A percentile compares a stretch with the other conserved stretches of the same genome.
Evolutionary conservation across 2,113 vertebrate genomes (phyloP).

Genomic region (Scytalopus superciliaris): DNA sequence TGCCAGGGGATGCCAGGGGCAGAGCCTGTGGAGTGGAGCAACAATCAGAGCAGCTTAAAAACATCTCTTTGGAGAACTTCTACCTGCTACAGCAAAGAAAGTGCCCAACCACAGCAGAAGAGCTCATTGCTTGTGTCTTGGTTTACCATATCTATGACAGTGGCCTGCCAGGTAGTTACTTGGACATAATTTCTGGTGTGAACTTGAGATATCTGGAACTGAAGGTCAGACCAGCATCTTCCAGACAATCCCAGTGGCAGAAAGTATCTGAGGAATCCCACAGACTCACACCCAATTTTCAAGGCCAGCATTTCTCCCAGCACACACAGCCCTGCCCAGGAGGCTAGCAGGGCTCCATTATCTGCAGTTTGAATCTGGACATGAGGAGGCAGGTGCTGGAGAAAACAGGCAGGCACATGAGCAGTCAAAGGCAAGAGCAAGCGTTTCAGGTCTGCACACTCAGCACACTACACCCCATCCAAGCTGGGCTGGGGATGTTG

Average conservation of each 20-base stretch:
- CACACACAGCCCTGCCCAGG: constrained; percentile 58
- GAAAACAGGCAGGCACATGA: constrained; percentile 65
- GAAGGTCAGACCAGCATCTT: not conserved
- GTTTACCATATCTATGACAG: not conserved
- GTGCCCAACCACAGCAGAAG: not conserved
- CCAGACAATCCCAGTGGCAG: not conserved
- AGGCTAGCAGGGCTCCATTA: constrained; percentile 53
- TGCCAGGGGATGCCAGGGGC: not conserved
- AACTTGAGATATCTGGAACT: not conserved
- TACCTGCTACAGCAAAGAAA: not conserved
- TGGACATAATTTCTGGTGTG: not conserved
- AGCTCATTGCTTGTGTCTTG: not conserved
- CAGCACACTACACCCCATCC: constrained; percentile 23
- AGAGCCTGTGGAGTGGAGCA: not conserved
- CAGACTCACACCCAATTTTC: constrained; percentile 31
- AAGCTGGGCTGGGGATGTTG: not conserved
- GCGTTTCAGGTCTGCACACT: constrained; percentile 57
- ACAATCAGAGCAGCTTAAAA: not conserved
- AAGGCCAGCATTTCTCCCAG: constrained; percentile 49
- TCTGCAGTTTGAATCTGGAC: constrained; percentile 58
- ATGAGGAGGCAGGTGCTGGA: constrained; percentile 63
- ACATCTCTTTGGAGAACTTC: not conserved
- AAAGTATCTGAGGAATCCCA: constrained; percentile 48
- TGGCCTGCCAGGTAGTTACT: not conserved
- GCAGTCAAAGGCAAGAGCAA: constrained; percentile 46